Conservation (phyloP, 2,888 invertebrate species). For the Druceiella hillmani region DNA sequence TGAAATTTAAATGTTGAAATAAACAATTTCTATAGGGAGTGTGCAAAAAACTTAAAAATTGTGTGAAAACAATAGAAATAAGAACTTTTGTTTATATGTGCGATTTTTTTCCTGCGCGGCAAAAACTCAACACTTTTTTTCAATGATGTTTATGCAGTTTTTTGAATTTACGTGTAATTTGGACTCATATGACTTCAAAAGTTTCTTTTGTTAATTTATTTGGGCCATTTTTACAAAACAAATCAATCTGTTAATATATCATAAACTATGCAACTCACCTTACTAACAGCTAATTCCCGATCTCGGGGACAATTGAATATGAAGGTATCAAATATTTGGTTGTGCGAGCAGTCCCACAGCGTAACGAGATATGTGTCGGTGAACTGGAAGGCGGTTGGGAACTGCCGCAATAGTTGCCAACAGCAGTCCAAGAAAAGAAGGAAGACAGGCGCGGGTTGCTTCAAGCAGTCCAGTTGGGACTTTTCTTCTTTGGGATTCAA, state of each 20-base stretch:
- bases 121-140: too few relatives aligned
- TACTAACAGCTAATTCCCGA: conserved; percentile 57
- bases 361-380: conserved; percentile 89
- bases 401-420: conserved; percentile 88
- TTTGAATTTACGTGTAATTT: too few relatives aligned
- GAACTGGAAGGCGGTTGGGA: conserved; percentile 85
- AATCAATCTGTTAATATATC: neutral
- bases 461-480: conserved; percentile 26
- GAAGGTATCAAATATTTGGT: conserved; percentile 90
- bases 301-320: conserved; percentile 84
- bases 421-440: conserved; percentile 89
- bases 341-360: conserved; percentile 84
- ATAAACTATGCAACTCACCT: conserved; percentile 36
- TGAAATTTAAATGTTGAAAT: too few relatives aligned
- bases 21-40: too few relatives aligned
- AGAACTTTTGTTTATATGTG: too few relatives aligned
- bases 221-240: neutral
- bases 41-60: too few relatives aligned
- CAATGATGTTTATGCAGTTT: too few relatives aligned
- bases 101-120: too few relatives aligned
- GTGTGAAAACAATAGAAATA: too few relatives aligned
- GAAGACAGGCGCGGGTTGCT: conserved; percentile 74
- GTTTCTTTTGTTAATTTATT: neutral
- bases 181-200: too few relatives aligned
- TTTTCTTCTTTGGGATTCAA: conserved; percentile 49